Percentiles rank a stretch among this genome's conserved stretches.
phyloP scores from a whole-genome alignment of 2,113 vertebrate genomes.

The Alouatta palliata region DNA sequence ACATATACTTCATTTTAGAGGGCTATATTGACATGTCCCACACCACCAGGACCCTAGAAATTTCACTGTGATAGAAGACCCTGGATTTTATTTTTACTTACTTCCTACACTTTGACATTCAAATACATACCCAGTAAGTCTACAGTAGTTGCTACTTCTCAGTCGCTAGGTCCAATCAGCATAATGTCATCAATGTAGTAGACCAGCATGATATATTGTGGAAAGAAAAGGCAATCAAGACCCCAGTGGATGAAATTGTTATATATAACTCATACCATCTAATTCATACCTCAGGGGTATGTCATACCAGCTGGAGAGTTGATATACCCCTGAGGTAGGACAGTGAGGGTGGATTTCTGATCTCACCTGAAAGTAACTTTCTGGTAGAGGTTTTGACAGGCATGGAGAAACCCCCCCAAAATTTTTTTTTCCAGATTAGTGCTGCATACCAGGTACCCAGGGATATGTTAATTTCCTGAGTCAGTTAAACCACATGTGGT shows the following conservation, averaged over 20 bases:
- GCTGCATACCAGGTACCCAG: neutral
- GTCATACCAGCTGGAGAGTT: neutral
- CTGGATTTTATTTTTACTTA: neutral
- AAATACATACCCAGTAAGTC: neutral
- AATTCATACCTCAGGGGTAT: too few species aligned
- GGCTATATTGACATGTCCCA: neutral
- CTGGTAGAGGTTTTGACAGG: neutral
- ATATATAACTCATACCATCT: too few species aligned
- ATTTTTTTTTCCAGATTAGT: neutral
- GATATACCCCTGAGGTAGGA: neutral
- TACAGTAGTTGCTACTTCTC: neutral
- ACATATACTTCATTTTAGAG: neutral
- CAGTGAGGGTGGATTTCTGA: neutral
- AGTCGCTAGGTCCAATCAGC: neutral
- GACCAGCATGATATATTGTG: neutral
- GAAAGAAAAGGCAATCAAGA: neutral
- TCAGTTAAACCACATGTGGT: neutral
- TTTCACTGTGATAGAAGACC: neutral
- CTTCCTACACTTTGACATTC: neutral
- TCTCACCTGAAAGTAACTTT: neutral
- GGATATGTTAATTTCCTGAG: neutral
- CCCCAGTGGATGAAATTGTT: too few species aligned
- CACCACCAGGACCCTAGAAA: neutral
- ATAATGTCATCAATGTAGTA: neutral
- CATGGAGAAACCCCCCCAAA: neutral